A percentile compares a stretch with the other conserved stretches of the same genome.
These are phyloP conservation scores for Pseudomyrmex flavicornis DNA, from an alignment of 1,140 invertebrate genomes.

Conservation along the genomic window DNA sequence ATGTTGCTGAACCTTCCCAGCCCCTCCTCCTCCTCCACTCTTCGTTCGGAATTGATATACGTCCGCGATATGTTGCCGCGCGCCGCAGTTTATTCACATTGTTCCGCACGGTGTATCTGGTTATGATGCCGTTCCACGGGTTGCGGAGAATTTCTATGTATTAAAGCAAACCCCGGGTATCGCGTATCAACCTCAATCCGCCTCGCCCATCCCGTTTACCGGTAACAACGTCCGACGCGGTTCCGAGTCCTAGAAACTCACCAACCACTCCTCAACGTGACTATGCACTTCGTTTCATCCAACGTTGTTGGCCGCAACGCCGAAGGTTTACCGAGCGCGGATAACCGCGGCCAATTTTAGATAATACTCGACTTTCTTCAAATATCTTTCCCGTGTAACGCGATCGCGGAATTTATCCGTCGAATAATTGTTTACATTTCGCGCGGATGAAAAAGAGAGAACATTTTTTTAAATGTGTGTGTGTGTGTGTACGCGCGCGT, in stretches of 20 bases:
- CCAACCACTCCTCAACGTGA: conserved; percentile 51
- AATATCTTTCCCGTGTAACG: not conserved
- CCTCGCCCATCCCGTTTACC: conserved; percentile 41
- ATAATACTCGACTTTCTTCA: conserved; percentile 13
- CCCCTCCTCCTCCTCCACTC: not conserved
- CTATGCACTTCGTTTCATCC: conserved; percentile 44
- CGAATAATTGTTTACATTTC: conserved; percentile 5
- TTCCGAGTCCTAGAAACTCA: conserved; percentile 39
- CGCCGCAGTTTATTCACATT: conserved; percentile 39
- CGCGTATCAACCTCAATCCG: conserved; percentile 59
- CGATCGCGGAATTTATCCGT: not conserved
- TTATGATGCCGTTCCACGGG: conserved; percentile 41
- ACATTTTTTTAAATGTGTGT: not conserved
- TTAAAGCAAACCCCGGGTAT: conserved; percentile 42
- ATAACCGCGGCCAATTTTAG: conserved; percentile 24
- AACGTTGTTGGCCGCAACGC: conserved; percentile 27
- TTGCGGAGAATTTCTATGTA: conserved; percentile 50
- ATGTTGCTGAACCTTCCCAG: not conserved
- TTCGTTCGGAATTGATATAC: conserved; percentile 40
- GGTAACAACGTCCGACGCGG: conserved; percentile 31
- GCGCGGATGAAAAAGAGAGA: not conserved
- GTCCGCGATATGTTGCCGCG: conserved; percentile 13
- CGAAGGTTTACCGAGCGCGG: not conserved
- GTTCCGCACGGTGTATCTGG: conserved; percentile 24
- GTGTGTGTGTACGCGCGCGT: no score